phyloP scores from a whole-genome alignment of 1,140 invertebrate genomes.

The Ylistrum balloti region DNA sequence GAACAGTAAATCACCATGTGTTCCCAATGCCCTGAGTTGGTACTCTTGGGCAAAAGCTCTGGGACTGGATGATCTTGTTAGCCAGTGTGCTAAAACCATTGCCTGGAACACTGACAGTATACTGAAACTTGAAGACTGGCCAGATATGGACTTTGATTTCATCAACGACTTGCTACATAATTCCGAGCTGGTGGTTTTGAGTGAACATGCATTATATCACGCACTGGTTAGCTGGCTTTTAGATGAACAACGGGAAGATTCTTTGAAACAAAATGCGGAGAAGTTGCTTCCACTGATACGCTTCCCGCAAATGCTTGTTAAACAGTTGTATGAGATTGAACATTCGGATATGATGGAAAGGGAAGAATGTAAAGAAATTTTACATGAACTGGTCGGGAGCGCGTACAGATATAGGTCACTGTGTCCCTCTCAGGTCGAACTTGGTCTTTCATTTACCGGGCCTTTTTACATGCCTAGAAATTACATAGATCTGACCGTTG shows the following conservation, averaged over 20 bases:
- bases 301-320: slow-evolving; percentile 81
- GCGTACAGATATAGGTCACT: slow-evolving; percentile 81
- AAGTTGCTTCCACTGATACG: slow-evolving; percentile 80
- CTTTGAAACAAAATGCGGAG: slow-evolving; percentile 69
- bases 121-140: slow-evolving; percentile 77
- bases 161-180: slow-evolving; percentile 77
- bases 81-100: slow-evolving; percentile 81
- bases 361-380: slow-evolving; percentile 67
- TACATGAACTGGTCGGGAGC: slow-evolving; percentile 75
- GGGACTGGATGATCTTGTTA: slow-evolving; percentile 73
- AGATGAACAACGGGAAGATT: slow-evolving; percentile 64
- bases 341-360: slow-evolving; percentile 67
- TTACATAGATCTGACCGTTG: slow-evolving; percentile 80
- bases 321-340: slow-evolving; percentile 78
- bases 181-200: slow-evolving; percentile 77
- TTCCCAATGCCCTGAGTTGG: slow-evolving; percentile 80
- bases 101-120: slow-evolving; percentile 81
- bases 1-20: slow-evolving; percentile 77
- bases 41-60: slow-evolving; percentile 82
- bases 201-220: slow-evolving; percentile 76
- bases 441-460: slow-evolving; percentile 73
- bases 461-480: slow-evolving; percentile 80
- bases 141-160: slow-evolving; percentile 81
- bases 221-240: slow-evolving; percentile 76
- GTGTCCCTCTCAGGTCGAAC: slow-evolving; percentile 75